These are phyloP conservation scores for Drosophila tsacasi DNA, from an alignment of 1,140 invertebrate genomes.

Conservation along the genomic window DNA sequence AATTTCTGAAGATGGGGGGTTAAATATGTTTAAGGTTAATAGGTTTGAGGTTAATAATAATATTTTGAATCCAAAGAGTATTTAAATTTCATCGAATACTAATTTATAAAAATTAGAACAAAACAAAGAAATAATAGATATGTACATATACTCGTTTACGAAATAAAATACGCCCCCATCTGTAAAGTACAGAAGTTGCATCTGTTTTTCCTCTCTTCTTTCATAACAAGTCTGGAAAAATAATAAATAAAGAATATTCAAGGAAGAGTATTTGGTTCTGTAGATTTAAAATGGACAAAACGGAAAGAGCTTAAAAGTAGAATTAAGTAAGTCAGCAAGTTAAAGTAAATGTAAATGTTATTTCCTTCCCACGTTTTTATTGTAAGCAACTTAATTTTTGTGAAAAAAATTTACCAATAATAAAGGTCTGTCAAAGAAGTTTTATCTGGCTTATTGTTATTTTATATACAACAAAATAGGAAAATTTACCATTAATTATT, in stretches of 20 bases:
- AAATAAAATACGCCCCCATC: constrained; percentile 12
- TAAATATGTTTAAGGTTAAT: neutral
- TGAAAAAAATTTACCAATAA: too few relatives aligned
- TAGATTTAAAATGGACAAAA: neutral
- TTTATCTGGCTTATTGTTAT: too few relatives aligned
- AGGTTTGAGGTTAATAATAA: neutral
- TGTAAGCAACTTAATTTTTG: too few relatives aligned
- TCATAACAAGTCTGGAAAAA: neutral
- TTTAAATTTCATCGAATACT: neutral
- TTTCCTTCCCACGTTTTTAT: neutral
- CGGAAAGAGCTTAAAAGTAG: neutral
- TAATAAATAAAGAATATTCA: neutral
- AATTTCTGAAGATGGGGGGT: neutral
- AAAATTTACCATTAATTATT: too few relatives aligned
- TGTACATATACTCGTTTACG: neutral
- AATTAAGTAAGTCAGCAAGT: neutral
- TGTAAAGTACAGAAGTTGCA: neutral
- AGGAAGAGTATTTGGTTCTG: neutral
- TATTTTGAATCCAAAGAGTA: neutral
- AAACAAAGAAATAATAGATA: neutral
- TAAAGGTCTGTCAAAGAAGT: too few relatives aligned
- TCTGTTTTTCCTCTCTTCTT: constrained; percentile 3
- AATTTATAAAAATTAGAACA: neutral
- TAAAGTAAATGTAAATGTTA: neutral
- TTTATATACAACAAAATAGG: too few relatives aligned